Base-by-base conservation (phyloP, 1,140 invertebrate species). In the Lordiphosa stackelbergi region DNA sequence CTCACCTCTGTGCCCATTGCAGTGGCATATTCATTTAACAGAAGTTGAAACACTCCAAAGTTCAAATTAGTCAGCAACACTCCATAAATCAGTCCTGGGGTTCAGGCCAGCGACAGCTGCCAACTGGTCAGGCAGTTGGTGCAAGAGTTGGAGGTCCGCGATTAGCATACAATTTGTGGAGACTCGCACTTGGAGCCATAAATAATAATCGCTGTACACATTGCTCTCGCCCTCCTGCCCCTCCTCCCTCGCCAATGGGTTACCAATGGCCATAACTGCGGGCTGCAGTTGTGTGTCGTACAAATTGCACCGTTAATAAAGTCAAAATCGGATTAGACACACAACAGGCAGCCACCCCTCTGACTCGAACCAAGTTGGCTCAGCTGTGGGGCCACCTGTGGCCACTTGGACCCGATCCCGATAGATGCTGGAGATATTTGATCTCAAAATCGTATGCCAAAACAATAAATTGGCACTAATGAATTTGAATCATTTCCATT, bases 251-350 rank as follows among this genome's bases (percentile, higher is more conserved):
- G 59, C 42, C 49, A 53, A 46, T 41, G 28, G 37, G 49, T 65
- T 24, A 24, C 22, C 22, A 24, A 24, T 68, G 47, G 57, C 19
- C 34, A 53, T 75, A 70, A 51, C 71, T 69, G 36, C 51, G 31
- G 60, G 11, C 71, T 69, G 53, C 38, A 46, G 48, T 52, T 52
- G 34, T 65, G 68, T 77, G 63, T 77, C 56, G 51, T 79, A 78
- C 74, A 79, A 81, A 81, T 79, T 81, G 75, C 75, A 79, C 58
- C 75, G 75, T 81, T 79, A 81, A 79, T 81, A 79, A 79, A 79
- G 74, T 79, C 75, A 71, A 79, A 79, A 81, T 79, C 75, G 75
- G 66, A 79, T 79, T 79, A 70, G 75, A 81, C 75, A 75, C 71
- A 68, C 70, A 41, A 65, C 22, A 31, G 43, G 65, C 65, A 53